A percentile compares a stretch with the other conserved stretches of the same genome.
Evolutionary conservation across 2,888 invertebrate genomes (phyloP).

Genomic region (Marasmarcha lunaedactyla): DNA sequence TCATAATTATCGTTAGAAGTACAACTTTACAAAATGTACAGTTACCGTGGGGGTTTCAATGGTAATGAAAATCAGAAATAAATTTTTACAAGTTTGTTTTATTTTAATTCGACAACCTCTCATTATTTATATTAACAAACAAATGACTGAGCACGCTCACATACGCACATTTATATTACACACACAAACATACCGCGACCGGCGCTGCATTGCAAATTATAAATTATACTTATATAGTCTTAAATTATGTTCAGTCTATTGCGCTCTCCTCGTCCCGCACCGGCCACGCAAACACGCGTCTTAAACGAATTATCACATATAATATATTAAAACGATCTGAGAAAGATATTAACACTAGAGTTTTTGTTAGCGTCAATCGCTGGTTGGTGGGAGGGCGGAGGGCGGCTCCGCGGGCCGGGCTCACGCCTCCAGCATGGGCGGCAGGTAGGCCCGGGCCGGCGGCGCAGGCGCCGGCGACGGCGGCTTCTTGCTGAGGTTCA

Average conservation of each 20-base stretch:
- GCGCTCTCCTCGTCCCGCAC: constrained; percentile 69
- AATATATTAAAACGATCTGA: constrained; percentile 75
- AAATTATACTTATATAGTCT: constrained; percentile 74
- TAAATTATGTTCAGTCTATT: constrained; percentile 73
- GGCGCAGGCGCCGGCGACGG: constrained; percentile 69
- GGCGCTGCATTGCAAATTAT: constrained; percentile 72
- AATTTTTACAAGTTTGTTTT: constrained; percentile 66
- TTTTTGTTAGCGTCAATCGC: constrained; percentile 64
- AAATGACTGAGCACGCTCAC: constrained; percentile 74
- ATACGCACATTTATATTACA: constrained; percentile 69
- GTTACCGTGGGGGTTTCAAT: background rate
- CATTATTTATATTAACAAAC: constrained; percentile 80
- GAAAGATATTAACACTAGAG: constrained; percentile 64
- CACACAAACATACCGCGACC: constrained; percentile 74
- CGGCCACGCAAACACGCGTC: constrained; percentile 68
- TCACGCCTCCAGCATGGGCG: constrained; percentile 76
- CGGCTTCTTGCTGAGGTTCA: constrained; percentile 90
- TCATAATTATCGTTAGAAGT: too few species aligned
- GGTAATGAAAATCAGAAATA: constrained; percentile 37
- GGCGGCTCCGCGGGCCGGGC: constrained; percentile 60
- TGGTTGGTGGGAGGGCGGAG: constrained; percentile 66
- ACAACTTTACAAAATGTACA: too few species aligned
- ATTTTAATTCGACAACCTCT: constrained; percentile 82
- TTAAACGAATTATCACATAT: constrained; percentile 75
- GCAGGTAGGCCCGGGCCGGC: constrained; percentile 66